Conservation (phyloP, 2,888 invertebrate genomes). For the Lepidocyrtinus sp. region DNA sequence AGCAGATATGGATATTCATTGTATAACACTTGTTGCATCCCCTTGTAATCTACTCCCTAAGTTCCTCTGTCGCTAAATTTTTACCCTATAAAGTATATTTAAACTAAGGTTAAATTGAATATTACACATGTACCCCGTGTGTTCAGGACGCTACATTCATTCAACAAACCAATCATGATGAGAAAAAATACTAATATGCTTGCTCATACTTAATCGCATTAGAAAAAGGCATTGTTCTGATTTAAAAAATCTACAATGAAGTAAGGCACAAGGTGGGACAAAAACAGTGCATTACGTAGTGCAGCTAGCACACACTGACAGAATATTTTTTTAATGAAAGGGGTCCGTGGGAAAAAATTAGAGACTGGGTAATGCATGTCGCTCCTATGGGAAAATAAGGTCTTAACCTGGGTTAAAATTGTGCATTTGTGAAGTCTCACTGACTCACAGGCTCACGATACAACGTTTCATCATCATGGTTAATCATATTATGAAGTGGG, state of each 20-base stretch:
- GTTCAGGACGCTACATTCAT: too few relatives aligned
- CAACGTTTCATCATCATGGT: too few relatives aligned
- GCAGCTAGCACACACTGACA: too few relatives aligned
- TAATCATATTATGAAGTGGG: too few relatives aligned
- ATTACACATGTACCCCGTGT: neutral
- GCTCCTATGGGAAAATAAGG: neutral
- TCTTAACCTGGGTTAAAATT: neutral
- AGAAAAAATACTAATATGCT: too few relatives aligned
- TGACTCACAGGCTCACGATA: neutral
- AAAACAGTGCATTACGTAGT: too few relatives aligned
- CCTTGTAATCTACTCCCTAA: neutral
- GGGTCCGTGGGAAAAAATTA: neutral
- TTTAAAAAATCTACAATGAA: too few relatives aligned
- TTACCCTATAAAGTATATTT: neutral
- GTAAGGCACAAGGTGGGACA: too few relatives aligned
- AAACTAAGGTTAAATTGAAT: neutral
- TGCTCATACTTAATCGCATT: too few relatives aligned
- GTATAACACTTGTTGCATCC: neutral
- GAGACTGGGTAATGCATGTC: neutral
- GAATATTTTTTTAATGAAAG: neutral
- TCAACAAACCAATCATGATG: too few relatives aligned
- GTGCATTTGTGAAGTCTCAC: too few relatives aligned
- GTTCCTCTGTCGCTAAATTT: neutral
- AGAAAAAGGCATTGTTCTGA: too few relatives aligned
- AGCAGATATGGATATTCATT: neutral